Evolutionary conservation across 2,888 invertebrate genomes (phyloP), one percentile per base, ranked within the genome.

Genomic region (Laothoe populi): DNA sequence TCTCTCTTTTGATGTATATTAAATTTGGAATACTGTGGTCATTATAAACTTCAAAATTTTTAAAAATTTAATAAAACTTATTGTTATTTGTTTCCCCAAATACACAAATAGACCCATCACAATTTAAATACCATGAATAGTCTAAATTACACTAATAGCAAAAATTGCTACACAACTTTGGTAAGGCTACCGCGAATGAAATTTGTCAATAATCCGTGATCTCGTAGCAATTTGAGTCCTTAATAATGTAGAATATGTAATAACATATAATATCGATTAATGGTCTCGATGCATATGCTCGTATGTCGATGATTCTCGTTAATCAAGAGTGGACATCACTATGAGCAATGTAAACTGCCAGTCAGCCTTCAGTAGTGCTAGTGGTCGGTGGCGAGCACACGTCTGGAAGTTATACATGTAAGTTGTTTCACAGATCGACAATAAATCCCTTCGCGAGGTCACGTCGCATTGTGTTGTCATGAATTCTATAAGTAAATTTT

Each of bases 321-420:
- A 59, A 31, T 59, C 62, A 66, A 59, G 26, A 67, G 57, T 64
- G 70, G 59, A 63, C 74, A 72, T 38, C 71, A 67, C 70, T 66
- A 68, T 62, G 62, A 64, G 60, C 59, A 59, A 65, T 62, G 64
- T 61, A 62, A 64, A 63, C 67, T 62, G 61, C 57, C 31, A 53
- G 31, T 31, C 53, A 19, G 53, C 53, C 35, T 61, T 70, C 72
- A 84, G 84, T 84, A 70, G 70, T 71, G 67, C 66, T 70, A 67
- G 71, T 76, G 70, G 71, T 67, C 70, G 75, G 69, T 70, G 63
- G 71, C 71, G 72, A 78, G 79, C 82, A 80, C 70, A 64, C 63
- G 60, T 65, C 49, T 49, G 31, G 59, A 62, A 60, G 60, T 63
- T 69, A 66, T 66, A 70, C 78, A 81, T 75, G 83, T 83, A 81